Evolutionary conservation across 2,113 vertebrate species (phyloP).

Genomic region (Dasyornis broadbenti): DNA sequence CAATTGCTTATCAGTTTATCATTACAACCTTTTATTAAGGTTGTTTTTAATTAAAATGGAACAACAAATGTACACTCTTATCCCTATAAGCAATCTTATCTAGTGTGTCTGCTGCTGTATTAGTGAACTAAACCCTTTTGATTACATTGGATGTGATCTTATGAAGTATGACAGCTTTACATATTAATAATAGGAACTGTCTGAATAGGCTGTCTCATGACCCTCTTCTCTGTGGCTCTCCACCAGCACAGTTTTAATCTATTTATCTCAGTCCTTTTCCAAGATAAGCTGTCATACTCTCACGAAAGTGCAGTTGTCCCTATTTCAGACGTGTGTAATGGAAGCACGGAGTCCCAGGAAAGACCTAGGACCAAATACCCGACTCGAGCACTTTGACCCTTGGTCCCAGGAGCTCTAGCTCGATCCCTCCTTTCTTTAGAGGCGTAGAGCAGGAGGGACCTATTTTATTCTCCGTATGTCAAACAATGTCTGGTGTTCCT

Average conservation of each 20-base stretch:
- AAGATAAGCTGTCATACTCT: background rate
- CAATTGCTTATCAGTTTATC: conserved; percentile 66
- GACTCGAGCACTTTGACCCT: background rate
- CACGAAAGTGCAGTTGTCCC: background rate
- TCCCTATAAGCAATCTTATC: conserved; percentile 67
- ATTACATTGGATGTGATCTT: conserved; percentile 67
- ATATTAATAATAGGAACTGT: conserved; percentile 60
- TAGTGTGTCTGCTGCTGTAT: conserved; percentile 63
- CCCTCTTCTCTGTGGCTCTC: conserved; percentile 49
- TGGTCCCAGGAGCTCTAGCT: background rate
- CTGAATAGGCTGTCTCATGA: conserved; percentile 49
- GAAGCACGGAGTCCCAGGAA: background rate
- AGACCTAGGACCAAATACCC: background rate
- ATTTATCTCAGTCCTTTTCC: conserved; percentile 22
- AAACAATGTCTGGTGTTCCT: background rate
- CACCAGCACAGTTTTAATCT: conserved; percentile 29
- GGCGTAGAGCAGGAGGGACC: background rate
- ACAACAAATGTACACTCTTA: conserved; percentile 61
- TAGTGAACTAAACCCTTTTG: conserved; percentile 67
- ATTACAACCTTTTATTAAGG: conserved; percentile 69
- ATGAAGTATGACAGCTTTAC: conserved; percentile 69
- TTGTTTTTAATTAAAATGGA: conserved; percentile 68
- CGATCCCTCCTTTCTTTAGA: background rate
- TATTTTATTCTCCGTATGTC: background rate
- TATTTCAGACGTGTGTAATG: background rate